phyloP scores from a whole-genome alignment of 2,797 vertebrate species.

The Triplophysa bombifrons region DNA sequence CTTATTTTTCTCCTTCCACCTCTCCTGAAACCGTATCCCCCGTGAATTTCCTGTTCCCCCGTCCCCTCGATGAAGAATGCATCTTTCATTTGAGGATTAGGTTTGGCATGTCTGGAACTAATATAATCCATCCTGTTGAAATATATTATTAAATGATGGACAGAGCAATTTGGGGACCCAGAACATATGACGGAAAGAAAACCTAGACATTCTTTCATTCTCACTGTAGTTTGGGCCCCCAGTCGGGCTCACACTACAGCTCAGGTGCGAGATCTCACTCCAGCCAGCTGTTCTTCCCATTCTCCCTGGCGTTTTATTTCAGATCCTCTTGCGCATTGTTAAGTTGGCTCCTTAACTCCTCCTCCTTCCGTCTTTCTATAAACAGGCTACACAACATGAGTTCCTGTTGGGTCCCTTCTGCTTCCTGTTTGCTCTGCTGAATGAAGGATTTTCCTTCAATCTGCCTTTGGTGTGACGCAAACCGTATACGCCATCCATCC shows the following conservation, averaged over 20 bases:
- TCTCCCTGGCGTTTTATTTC: conserved; percentile 17
- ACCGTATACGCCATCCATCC: conserved; percentile 26
- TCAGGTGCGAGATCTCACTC: conserved; percentile 4
- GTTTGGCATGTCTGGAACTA: conserved; percentile 76
- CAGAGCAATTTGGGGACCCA: conserved; percentile 11
- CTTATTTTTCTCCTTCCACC: conserved; percentile 67
- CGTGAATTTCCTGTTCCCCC: conserved; percentile 49
- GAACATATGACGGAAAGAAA: background rate
- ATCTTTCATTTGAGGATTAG: conserved; percentile 59
- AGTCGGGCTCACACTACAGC: conserved; percentile 14
- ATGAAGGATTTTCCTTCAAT: conserved; percentile 74
- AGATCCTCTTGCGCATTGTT: conserved; percentile 22
- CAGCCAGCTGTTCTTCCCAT: conserved; percentile 21
- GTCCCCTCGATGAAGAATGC: conserved; percentile 27
- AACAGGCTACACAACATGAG: conserved; percentile 49
- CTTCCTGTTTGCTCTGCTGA: conserved; percentile 77
- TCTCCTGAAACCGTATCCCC: conserved; percentile 72
- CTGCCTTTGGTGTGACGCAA: conserved; percentile 67
- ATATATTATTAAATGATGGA: conserved; percentile 67
- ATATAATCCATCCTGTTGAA: conserved; percentile 74
- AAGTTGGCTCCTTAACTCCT: background rate
- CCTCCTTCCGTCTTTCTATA: conserved; percentile 7
- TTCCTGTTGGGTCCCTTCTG: conserved; percentile 72
- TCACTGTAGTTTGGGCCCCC: conserved; percentile 9
- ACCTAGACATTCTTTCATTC: background rate